phyloP scores from a whole-genome alignment of 2,888 invertebrate genomes.

The Euspilapteryx auroguttella region DNA sequence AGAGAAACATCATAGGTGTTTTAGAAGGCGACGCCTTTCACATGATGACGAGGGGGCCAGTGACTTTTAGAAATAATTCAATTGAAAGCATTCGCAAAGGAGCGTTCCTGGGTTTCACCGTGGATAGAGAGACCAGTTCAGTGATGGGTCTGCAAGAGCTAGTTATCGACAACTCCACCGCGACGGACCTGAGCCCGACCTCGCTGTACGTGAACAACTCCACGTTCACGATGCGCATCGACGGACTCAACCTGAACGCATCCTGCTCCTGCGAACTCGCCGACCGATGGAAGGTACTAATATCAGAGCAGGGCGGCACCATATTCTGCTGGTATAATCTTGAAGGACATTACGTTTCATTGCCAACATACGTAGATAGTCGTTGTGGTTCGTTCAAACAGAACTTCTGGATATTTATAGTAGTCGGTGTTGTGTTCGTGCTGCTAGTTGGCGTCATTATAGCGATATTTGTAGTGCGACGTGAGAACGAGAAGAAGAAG shows the following conservation, averaged over 20 bases:
- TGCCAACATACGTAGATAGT: conserved; percentile 37
- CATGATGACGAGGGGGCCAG: conserved; percentile 61
- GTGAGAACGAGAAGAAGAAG: conserved; percentile 59
- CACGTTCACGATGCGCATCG: conserved; percentile 58
- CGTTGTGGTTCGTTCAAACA: conserved; percentile 44
- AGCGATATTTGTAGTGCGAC: conserved; percentile 39
- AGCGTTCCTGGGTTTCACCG: conserved; percentile 64
- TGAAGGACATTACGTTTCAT: conserved; percentile 31
- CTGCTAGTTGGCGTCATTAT: conserved; percentile 45
- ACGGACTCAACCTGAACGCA: conserved; percentile 60
- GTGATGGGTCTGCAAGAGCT: conserved; percentile 47
- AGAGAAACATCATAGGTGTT: conserved; percentile 57
- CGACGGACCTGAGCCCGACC: conserved; percentile 54
- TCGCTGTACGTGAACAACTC: conserved; percentile 62
- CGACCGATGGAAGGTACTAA: conserved; percentile 30
- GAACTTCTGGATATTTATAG: conserved; percentile 45
- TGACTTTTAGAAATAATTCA: conserved; percentile 68
- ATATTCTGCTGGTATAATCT: conserved; percentile 41
- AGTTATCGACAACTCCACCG: conserved; percentile 66
- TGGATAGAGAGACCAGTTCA: conserved; percentile 44
- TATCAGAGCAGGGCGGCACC: conserved; percentile 31
- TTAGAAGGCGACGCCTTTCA: conserved; percentile 70
- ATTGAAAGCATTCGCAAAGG: conserved; percentile 60
- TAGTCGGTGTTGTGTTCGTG: conserved; percentile 46
- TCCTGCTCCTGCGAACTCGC: conserved; percentile 60